Percentiles rank a stretch among this genome's conserved stretches.
phyloP scores from a whole-genome alignment of 2,797 vertebrate genomes.

The Chromis chromis region DNA sequence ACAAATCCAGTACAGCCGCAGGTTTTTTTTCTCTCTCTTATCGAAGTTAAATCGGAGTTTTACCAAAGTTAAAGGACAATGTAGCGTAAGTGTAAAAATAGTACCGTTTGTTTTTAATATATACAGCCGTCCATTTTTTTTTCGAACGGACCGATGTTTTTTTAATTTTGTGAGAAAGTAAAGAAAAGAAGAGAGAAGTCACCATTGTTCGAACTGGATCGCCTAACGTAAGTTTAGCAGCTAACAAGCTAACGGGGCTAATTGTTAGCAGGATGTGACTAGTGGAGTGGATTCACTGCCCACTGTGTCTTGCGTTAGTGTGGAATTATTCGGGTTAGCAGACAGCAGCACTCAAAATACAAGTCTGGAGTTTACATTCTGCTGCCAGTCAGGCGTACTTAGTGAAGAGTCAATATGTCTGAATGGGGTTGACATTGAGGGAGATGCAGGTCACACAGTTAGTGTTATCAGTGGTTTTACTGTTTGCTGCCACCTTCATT shows the following conservation, averaged over 20 bases:
- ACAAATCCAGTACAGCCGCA: not conserved
- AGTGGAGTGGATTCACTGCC: not conserved
- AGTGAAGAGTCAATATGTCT: not conserved
- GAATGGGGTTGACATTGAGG: not conserved
- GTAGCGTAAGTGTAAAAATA: not conserved
- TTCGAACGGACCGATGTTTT: constrained; percentile 13
- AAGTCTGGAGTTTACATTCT: not conserved
- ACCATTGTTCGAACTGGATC: constrained; percentile 82
- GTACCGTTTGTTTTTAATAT: not conserved
- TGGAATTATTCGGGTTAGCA: not conserved
- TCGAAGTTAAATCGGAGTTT: constrained; percentile 60
- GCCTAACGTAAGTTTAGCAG: constrained; percentile 78
- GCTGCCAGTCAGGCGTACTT: not conserved
- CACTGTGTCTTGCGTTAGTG: not conserved
- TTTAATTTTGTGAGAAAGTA: constrained; percentile 26
- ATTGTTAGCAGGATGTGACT: constrained; percentile 7
- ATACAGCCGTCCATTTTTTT: not conserved
- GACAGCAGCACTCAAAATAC: not conserved
- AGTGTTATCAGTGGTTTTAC: not conserved
- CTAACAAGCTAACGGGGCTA: constrained; percentile 70
- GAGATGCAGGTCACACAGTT: not conserved
- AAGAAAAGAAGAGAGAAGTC: constrained; percentile 48
- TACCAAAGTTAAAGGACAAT: constrained; percentile 47
- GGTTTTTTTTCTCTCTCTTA: constrained; percentile 22
- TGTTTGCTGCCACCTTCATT: not conserved